phyloP scores from a whole-genome alignment of 1,140 invertebrate species.

The Achroia grisella region DNA sequence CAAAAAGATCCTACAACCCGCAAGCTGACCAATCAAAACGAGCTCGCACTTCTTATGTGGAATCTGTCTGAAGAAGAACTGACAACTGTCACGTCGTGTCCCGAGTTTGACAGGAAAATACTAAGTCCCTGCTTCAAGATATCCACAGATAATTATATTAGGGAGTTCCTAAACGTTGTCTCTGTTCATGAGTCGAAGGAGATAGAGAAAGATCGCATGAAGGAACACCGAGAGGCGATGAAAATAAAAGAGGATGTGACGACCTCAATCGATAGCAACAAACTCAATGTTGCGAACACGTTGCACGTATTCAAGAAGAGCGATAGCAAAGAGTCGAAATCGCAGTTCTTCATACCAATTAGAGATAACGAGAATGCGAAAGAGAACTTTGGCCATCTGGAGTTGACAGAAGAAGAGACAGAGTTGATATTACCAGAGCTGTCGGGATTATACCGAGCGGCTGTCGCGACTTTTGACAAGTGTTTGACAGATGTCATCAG shows the following conservation, averaged over 20 bases:
- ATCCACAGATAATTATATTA: slow-evolving; percentile 41
- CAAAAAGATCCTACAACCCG: slow-evolving; percentile 27
- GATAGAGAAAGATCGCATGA: slow-evolving; percentile 37
- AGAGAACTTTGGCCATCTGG: slow-evolving; percentile 53
- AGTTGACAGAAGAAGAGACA: slow-evolving; percentile 51
- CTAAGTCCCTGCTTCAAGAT: slow-evolving; percentile 45
- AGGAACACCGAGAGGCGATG: slow-evolving; percentile 36
- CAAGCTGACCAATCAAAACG: slow-evolving; percentile 40
- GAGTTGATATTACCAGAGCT: slow-evolving; percentile 54
- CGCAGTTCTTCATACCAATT: slow-evolving; percentile 68
- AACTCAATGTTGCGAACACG: slow-evolving; percentile 54
- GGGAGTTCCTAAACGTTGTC: slow-evolving; percentile 44
- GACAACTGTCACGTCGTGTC: slow-evolving; percentile 40
- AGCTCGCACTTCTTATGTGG: slow-evolving; percentile 39
- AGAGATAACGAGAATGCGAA: slow-evolving; percentile 38
- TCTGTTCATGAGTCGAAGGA: slow-evolving; percentile 49
- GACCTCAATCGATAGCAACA: slow-evolving; percentile 58
- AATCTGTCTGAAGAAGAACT: slow-evolving; percentile 48
- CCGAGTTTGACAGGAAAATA: slow-evolving; percentile 58
- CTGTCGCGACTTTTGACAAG: slow-evolving; percentile 47
- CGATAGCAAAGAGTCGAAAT: slow-evolving; percentile 61
- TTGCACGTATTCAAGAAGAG: slow-evolving; percentile 62
- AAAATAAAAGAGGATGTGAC: slow-evolving; percentile 46
- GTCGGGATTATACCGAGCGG: slow-evolving; percentile 46
- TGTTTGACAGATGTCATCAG: slow-evolving; percentile 50